Evolutionary conservation across 2,888 invertebrate genomes (phyloP), one percentile per base, ranked within the genome.

Genomic region (Penaeus monodon): DNA sequence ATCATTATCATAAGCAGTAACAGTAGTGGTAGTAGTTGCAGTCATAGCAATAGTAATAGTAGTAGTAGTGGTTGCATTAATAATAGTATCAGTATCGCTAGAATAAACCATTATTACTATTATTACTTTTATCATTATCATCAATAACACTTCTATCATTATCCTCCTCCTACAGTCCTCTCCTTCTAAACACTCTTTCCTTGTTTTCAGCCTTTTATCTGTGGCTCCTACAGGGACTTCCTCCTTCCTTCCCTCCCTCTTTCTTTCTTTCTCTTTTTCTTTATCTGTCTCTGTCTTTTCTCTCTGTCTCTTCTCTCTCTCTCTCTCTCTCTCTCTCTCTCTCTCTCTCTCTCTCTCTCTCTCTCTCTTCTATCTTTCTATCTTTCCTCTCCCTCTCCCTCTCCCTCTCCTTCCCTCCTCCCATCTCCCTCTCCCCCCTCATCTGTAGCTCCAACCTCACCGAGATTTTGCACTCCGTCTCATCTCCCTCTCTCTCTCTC

Each of bases 401-500:
- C n/a, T n/a, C 1, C 0, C 24, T 74, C 17, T 29, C 33, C 3
- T 73, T 44, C 73, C 73, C 27, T 24, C 33, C 33, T 74, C 74
- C 33, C 33, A 38, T 24, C 24, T 4, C 8, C 24, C 78, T n/a
- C 63, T 27, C 7, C 14, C 63, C 6, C 63, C 97, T 97, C 1
- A 95, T 94, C 94, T 98, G 97, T 63, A 98, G 93, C 91, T 97
- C 97, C 2, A 98, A 93, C 20, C 97, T 94, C 0, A 97, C 97
- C 0, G 97, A 97, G 89, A 97, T 96, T 92, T 97, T 97, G 66
- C 92, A 96, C 92, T 97, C 97, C 0, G 96, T 96, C 91, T 96
- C 96, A 91, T 97, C 96, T 29, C 20, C 38, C 63, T 78, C 22
- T 10, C 57, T n/a, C 17, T 24, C 64, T 33, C 65, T 44, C 24